Conservation (phyloP, 1,140 invertebrate genomes). For the Rhizoglyphus robini region DNA sequence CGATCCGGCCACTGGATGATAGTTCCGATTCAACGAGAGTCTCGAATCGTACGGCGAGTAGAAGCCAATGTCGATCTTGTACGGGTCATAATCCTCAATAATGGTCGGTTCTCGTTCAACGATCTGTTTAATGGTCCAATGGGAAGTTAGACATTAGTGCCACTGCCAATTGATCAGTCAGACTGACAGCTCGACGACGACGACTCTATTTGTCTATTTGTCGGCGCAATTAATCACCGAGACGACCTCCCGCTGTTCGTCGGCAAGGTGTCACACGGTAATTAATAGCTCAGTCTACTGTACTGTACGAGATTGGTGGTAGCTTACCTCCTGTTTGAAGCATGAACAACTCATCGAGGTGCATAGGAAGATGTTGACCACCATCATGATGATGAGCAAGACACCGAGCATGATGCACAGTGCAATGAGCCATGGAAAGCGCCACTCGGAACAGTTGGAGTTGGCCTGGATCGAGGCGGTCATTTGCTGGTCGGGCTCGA, state of each 20-base stretch:
- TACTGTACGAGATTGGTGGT: neutral
- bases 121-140: neutral
- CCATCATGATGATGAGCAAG: conserved; percentile 80
- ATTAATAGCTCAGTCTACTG: neutral
- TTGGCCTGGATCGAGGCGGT: neutral
- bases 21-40: conserved; percentile 20
- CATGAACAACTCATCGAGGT: conserved; percentile 87
- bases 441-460: conserved; percentile 41
- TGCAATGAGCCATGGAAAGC: conserved; percentile 76
- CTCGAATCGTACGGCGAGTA: conserved; percentile 55
- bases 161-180: too few relatives aligned
- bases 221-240: neutral
- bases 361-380: conserved; percentile 87
- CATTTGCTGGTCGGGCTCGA: conserved; percentile 51
- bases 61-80: conserved; percentile 59
- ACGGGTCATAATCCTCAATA: conserved; percentile 88
- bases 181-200: neutral
- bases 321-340: conserved; percentile 55
- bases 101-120: conserved; percentile 85
- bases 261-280: too few relatives aligned
- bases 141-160: neutral
- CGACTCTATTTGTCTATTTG: neutral
- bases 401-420: conserved; percentile 74
- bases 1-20: neutral
- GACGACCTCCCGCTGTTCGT: too few relatives aligned